A percentile compares a stretch with the other conserved stretches of the same genome.
Conservation (phyloP, 1,140 invertebrate genomes). For the Galleria mellonella region DNA sequence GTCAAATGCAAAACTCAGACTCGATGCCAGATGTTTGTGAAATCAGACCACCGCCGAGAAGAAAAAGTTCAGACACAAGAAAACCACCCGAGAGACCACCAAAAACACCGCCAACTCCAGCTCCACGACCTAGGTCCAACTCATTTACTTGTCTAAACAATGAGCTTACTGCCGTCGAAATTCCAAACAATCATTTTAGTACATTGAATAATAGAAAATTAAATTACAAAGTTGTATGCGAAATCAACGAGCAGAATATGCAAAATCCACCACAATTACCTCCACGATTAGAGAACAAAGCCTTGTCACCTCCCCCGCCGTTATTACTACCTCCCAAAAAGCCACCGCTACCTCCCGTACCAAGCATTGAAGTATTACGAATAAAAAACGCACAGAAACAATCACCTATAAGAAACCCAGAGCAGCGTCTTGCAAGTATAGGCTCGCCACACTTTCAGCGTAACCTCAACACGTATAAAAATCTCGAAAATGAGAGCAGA, state of each 20-base stretch:
- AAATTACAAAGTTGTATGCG: slow-evolving; percentile 64
- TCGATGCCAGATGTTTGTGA: slow-evolving; percentile 64
- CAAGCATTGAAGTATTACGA: slow-evolving; percentile 76
- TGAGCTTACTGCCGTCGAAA: slow-evolving; percentile 59
- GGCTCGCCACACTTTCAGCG: slow-evolving; percentile 76
- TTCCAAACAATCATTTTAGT: slow-evolving; percentile 59
- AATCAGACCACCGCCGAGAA: slow-evolving; percentile 75
- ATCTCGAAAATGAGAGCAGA: slow-evolving; percentile 67
- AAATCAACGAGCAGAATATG: slow-evolving; percentile 49
- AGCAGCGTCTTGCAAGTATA: slow-evolving; percentile 74
- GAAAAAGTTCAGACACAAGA: slow-evolving; percentile 68
- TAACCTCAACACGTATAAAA: slow-evolving; percentile 71
- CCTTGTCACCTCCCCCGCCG: slow-evolving; percentile 75
- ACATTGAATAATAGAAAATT: slow-evolving; percentile 67
- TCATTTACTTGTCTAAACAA: slow-evolving; percentile 70
- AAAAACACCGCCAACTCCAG: slow-evolving; percentile 73
- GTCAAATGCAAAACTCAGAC: slow-evolving; percentile 49
- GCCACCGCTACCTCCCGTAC: slow-evolving; percentile 81
- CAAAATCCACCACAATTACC: slow-evolving; percentile 69
- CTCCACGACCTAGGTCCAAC: slow-evolving; percentile 73
- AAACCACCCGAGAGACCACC: slow-evolving; percentile 77
- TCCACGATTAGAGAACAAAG: slow-evolving; percentile 67
- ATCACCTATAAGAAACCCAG: slow-evolving; percentile 48
- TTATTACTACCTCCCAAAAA: slow-evolving; percentile 79
- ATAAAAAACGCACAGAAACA: slow-evolving; percentile 66